These are phyloP conservation scores for Danio kyathit DNA, from an alignment of 2,797 vertebrate species.

Conservation along the genomic window DNA sequence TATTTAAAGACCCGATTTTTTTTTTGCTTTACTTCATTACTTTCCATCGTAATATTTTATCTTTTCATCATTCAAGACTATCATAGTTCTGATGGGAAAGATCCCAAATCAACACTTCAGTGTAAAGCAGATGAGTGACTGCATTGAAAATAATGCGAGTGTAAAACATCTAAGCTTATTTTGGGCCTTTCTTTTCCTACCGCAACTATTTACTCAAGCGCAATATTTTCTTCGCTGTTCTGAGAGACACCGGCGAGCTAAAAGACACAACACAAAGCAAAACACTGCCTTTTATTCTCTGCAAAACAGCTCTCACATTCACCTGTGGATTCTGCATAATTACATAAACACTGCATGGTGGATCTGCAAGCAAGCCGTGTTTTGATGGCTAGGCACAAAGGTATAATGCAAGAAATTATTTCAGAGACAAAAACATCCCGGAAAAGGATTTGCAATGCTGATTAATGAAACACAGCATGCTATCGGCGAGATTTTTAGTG, in stretches of 20 bases:
- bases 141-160: not conserved
- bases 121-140: not conserved
- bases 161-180: not conserved
- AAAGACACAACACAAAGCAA: not conserved
- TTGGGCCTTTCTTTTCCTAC: not conserved
- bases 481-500: not conserved
- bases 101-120: not conserved
- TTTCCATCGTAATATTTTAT: too few species aligned
- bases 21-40: too few species aligned
- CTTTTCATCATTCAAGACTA: too few species aligned
- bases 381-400: not conserved
- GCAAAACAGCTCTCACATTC: not conserved
- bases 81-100: too few species aligned
- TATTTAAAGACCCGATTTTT: too few species aligned
- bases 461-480: not conserved
- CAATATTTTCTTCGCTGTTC: not conserved
- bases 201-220: not conserved
- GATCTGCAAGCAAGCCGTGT: not conserved
- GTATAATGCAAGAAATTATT: not conserved
- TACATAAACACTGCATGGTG: not conserved
- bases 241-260: not conserved
- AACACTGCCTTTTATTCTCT: not conserved
- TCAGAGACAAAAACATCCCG: not conserved
- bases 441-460: not conserved
- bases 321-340: constrained; percentile 7